Percentiles rank a stretch among this genome's conserved stretches.
These are phyloP conservation scores for Tyrannus savana DNA, from an alignment of 2,113 vertebrate species.

Conservation along the genomic window DNA sequence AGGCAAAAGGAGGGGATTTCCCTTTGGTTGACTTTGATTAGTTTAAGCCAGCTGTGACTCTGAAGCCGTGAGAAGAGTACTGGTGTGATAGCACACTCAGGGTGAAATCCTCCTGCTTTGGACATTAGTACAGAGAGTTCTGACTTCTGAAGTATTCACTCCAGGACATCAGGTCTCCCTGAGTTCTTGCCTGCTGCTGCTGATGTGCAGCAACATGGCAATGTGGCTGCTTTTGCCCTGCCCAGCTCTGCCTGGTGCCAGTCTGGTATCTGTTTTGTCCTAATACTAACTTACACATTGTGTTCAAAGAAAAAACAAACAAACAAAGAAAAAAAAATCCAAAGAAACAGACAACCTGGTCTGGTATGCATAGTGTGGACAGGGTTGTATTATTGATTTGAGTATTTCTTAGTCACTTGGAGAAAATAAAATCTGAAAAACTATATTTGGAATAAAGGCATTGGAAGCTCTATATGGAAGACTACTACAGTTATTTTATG, in stretches of 20 bases:
- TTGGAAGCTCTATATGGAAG: background rate
- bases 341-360: background rate
- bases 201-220: rapidly evolving
- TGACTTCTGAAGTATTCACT: background rate
- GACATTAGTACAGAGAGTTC: background rate
- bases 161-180: rapidly evolving
- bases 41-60: rapidly evolving
- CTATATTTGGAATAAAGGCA: background rate
- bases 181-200: background rate
- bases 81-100: background rate
- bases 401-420: background rate
- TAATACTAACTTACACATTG: background rate
- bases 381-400: background rate
- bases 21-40: background rate
- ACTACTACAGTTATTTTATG: background rate
- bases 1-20: background rate
- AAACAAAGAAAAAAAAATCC: background rate
- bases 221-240: rapidly evolving
- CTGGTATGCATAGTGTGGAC: background rate
- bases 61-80: background rate
- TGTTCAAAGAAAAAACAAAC: background rate
- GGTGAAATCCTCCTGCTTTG: background rate
- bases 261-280: background rate
- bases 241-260: background rate
- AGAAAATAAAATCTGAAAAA: background rate